Evolutionary conservation across 2,113 vertebrate species (phyloP).

Genomic region (Chunga burmeisteri): DNA sequence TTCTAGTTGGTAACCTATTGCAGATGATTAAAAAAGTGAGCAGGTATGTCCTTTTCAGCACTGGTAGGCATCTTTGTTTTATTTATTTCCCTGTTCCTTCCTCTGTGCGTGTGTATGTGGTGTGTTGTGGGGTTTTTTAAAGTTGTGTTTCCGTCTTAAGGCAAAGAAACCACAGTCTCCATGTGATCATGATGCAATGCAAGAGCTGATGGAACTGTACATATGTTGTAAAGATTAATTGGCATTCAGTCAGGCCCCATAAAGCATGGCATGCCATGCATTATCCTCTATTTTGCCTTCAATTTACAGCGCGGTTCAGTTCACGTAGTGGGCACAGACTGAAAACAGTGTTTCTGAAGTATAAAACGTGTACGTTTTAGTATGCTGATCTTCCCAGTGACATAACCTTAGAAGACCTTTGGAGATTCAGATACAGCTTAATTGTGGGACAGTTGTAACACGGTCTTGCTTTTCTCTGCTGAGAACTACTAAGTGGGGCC

Average conservation of each 20-base stretch:
- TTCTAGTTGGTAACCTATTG: background rate
- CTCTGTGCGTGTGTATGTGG: background rate
- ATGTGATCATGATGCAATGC: background rate
- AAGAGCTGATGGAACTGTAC: background rate
- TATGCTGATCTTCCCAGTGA: background rate
- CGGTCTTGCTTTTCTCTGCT: background rate
- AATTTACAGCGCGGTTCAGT: background rate
- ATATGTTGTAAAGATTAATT: slow-evolving; percentile 40
- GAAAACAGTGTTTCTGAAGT: background rate
- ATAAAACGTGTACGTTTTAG: background rate
- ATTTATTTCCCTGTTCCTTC: background rate
- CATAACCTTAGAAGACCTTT: background rate
- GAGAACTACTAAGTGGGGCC: background rate
- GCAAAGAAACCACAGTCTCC: background rate
- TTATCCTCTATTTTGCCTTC: slow-evolving; percentile 20
- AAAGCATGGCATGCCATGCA: background rate
- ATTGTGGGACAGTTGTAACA: background rate
- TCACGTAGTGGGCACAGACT: background rate
- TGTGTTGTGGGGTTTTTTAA: background rate
- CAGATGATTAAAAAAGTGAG: slow-evolving; percentile 2
- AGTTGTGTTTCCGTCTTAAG: background rate
- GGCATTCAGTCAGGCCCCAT: slow-evolving; percentile 23
- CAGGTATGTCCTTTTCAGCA: background rate
- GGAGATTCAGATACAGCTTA: background rate
- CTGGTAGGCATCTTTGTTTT: background rate